Evolutionary conservation across 2,888 invertebrate genomes (phyloP).

Genomic region (Diaperis boleti): DNA sequence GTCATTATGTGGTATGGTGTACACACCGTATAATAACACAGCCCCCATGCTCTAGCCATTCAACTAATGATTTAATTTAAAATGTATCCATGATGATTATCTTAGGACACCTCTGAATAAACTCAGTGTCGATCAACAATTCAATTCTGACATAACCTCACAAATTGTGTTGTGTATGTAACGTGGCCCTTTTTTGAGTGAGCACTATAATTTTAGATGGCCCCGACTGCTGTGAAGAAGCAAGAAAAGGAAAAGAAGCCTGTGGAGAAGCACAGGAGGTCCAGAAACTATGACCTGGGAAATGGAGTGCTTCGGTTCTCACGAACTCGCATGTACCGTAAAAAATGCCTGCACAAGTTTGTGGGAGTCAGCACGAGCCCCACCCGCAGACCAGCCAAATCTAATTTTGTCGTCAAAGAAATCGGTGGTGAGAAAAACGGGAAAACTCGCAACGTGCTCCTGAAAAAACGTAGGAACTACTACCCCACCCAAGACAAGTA

Average conservation of each 20-base stretch:
- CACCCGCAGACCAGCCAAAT: conserved; percentile 77
- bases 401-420: conserved; percentile 81
- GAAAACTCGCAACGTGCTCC: conserved; percentile 85
- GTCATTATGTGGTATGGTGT: conserved; percentile 4
- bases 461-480: conserved; percentile 81
- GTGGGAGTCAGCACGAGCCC: conserved; percentile 81
- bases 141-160: conserved; percentile 33
- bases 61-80: no score
- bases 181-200: no score
- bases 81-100: conserved; percentile 50
- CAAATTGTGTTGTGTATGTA: conserved; percentile 2
- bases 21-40: no score
- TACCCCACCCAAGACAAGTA: conserved; percentile 85
- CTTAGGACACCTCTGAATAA: conserved; percentile 60
- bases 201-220: conserved; percentile 72
- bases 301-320: conserved; percentile 88
- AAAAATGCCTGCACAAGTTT: conserved; percentile 83
- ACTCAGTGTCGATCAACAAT: conserved; percentile 47
- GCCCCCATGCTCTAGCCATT: no score
- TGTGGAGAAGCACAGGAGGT: conserved; percentile 64
- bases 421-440: conserved; percentile 98
- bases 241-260: conserved; percentile 60
- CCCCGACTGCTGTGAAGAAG: conserved; percentile 79
- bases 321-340: conserved; percentile 82
- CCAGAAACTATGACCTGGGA: conserved; percentile 87